phyloP scores from a whole-genome alignment of 2,113 vertebrate genomes.

The Hiodon tergisus region DNA sequence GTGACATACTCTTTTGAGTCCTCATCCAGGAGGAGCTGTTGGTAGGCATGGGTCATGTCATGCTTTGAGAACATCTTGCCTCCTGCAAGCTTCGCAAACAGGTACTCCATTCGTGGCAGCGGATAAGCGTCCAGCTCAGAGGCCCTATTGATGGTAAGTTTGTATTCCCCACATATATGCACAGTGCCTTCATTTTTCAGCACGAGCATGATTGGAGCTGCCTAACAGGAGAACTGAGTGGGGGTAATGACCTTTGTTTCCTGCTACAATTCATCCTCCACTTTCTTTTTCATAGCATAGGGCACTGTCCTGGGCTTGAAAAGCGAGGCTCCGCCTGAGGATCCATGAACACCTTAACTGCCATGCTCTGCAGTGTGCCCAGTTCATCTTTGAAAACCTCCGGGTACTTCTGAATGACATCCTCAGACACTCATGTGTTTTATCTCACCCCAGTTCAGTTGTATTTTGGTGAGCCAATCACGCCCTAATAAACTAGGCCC shows the following conservation, averaged over 20 bases:
- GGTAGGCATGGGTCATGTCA: slow-evolving; percentile 13
- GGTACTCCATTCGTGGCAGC: not conserved
- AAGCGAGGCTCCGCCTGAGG: not conserved
- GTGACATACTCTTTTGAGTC: slow-evolving; percentile 19
- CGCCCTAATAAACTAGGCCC: not conserved
- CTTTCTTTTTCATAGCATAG: slow-evolving; percentile 18
- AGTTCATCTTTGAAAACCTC: slow-evolving; percentile 23
- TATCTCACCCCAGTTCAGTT: slow-evolving; percentile 15
- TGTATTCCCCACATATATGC: not conserved
- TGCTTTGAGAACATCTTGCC: slow-evolving; percentile 19
- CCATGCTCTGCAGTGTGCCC: slow-evolving; percentile 11
- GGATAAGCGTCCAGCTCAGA: not conserved
- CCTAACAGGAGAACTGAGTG: slow-evolving; percentile 12
- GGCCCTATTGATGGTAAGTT: not conserved
- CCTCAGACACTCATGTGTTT: not conserved
- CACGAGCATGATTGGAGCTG: not conserved
- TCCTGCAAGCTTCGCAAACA: not conserved
- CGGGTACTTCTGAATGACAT: not conserved
- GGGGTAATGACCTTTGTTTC: not conserved
- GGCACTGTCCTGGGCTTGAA: slow-evolving; percentile 22
- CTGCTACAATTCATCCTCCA: slow-evolving; percentile 15
- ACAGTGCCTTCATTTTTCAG: not conserved
- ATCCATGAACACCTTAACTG: slow-evolving; percentile 1
- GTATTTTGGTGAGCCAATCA: slow-evolving; percentile 10
- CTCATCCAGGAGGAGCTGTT: slow-evolving; percentile 18